phyloP scores from a whole-genome alignment of 2,113 vertebrate genomes.

The Lepus timidus region DNA sequence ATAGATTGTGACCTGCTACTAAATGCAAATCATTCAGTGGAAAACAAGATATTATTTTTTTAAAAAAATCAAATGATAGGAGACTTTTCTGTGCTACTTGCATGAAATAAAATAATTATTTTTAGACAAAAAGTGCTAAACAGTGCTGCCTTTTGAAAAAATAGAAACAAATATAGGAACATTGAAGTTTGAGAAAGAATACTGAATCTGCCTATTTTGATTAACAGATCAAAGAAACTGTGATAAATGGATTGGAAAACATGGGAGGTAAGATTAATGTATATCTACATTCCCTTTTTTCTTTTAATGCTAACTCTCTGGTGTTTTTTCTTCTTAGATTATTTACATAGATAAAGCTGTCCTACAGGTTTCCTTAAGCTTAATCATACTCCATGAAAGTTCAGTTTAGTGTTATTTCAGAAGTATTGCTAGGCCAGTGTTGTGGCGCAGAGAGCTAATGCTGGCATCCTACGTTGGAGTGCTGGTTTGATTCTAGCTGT shows the following conservation, averaged over 20 bases:
- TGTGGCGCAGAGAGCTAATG: too few relatives aligned
- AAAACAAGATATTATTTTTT: slow-evolving; percentile 46
- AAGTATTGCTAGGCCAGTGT: neutral
- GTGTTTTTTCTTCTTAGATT: neutral
- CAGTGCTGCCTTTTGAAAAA: slow-evolving; percentile 61
- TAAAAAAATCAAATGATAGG: slow-evolving; percentile 13
- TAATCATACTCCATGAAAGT: slow-evolving; percentile 8
- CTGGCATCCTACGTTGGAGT: too few relatives aligned
- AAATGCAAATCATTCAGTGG: slow-evolving; percentile 3
- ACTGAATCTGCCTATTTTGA: slow-evolving; percentile 73
- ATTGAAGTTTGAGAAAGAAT: slow-evolving; percentile 61
- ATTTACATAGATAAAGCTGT: neutral
- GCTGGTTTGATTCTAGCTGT: too few relatives aligned
- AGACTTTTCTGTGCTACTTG: slow-evolving; percentile 8
- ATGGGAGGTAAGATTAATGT: slow-evolving; percentile 92
- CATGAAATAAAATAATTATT: slow-evolving; percentile 30
- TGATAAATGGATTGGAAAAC: slow-evolving; percentile 93
- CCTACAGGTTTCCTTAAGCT: slow-evolving; percentile 8
- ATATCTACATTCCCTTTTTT: slow-evolving; percentile 37
- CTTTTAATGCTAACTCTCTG: neutral
- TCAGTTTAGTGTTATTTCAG: slow-evolving; percentile 52
- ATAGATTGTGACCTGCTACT: neutral
- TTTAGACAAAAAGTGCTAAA: slow-evolving; percentile 57
- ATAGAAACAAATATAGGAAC: slow-evolving; percentile 45
- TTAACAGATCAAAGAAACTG: slow-evolving; percentile 93